Evolutionary conservation across 2,797 vertebrate species (phyloP), one percentile per base, ranked within the genome.

Genomic region (Selene dorsalis): DNA sequence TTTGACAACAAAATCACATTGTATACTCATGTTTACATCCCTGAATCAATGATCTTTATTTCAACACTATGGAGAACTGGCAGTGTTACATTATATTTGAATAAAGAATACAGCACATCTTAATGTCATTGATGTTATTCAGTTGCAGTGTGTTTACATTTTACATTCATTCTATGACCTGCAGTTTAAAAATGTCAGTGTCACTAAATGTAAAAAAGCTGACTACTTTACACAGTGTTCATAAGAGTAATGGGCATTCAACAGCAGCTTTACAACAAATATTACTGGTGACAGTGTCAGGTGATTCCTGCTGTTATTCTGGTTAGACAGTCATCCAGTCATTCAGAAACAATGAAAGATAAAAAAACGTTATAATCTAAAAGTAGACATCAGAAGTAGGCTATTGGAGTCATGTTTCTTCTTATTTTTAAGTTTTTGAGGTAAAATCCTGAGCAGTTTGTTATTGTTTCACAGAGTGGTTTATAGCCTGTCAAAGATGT

Each of bases 281-380:
- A 14, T 20, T 30, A 14, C 14, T n/a, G 12, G 6, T 35, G 3
- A 17, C 22, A 10, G 13, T n/a, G 53, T n/a, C 75, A 80, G 59
- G 58, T 74, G 66, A 69, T 62, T 57, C 32, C 35, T 43, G 10
- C 20, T 38, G 7, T 16, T 18, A 38, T 11, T 61, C 75, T 57
- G 35, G 86, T 83, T 39, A 3, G 57, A 80, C 80, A 48, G 30
- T 28, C 86, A 79, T 71, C 61, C 32, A 74, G 41, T 39, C 14
- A 32, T 11, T 6, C 59, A 13, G 58, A 70, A 11, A 60, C 60
- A 48, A 6, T 32, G 47, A 45, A 16, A 43, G 43, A 45, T 18
- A 1, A 45, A 45, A 45, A 14, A 14, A 18, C 43, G 17, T 45
- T 17, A 4, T 43, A 18, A 48, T n/a, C 20, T 22, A 11, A 50